phyloP scores from a whole-genome alignment of 2,888 invertebrate genomes.

The Campoplex capitator region DNA sequence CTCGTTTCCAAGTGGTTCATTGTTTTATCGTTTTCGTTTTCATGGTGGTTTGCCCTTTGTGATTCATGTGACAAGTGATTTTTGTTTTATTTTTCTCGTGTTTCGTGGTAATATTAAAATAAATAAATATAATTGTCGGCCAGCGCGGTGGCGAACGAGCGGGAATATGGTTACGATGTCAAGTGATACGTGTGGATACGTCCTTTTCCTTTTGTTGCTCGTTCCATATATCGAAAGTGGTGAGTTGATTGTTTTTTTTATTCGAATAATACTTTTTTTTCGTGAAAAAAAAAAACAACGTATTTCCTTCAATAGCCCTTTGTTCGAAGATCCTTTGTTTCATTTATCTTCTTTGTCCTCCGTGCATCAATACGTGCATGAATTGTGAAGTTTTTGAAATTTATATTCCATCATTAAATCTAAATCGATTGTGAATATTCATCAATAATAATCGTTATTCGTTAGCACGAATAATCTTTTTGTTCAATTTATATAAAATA shows the following conservation, averaged over 20 bases:
- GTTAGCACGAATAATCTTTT: background rate
- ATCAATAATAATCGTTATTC: background rate
- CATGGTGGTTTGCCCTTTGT: background rate
- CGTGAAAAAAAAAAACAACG: background rate
- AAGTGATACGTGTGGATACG: conserved; percentile 86
- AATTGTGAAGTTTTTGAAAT: background rate
- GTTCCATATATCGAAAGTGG: conserved; percentile 90
- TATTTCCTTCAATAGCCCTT: conserved; percentile 4
- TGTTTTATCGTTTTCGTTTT: conserved; percentile 40
- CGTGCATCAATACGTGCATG: background rate
- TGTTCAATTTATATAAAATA: background rate
- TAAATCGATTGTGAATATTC: background rate
- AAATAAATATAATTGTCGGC: conserved; percentile 47
- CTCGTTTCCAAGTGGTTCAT: conserved; percentile 15
- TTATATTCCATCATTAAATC: background rate
- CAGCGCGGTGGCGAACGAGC: conserved; percentile 68
- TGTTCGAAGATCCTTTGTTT: conserved; percentile 6
- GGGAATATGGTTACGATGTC: conserved; percentile 82
- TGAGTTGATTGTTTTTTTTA: conserved; percentile 84
- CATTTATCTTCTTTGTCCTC: conserved; percentile 2
- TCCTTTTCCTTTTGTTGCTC: conserved; percentile 89
- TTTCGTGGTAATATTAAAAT: conserved; percentile 54
- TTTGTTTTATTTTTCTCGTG: conserved; percentile 50
- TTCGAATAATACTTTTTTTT: background rate
- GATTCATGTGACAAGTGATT: conserved; percentile 14